These are phyloP conservation scores for Acronicta alni DNA, from an alignment of 2,888 invertebrate species.

Conservation along the genomic window DNA sequence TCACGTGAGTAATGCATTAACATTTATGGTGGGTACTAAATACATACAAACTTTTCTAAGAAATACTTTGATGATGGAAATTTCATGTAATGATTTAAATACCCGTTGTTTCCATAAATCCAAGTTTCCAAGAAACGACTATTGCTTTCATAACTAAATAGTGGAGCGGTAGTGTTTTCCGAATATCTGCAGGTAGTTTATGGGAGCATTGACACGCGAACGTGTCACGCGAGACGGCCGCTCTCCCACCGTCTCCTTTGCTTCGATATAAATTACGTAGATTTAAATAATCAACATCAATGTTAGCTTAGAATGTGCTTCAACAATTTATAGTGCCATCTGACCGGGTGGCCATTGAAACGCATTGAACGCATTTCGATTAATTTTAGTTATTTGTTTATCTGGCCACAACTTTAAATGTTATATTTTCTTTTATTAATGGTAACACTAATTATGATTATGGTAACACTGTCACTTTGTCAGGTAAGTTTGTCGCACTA, in stretches of 20 bases:
- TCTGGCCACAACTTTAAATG: too few relatives aligned
- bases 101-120: constrained; percentile 11
- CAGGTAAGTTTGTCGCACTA: too few relatives aligned
- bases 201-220: constrained; percentile 27
- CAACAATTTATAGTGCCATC: too few relatives aligned
- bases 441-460: too few relatives aligned
- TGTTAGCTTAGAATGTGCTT: too few relatives aligned
- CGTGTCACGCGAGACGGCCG: constrained; percentile 39
- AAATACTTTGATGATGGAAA: constrained; percentile 17
- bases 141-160: not conserved
- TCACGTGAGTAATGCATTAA: constrained; percentile 41
- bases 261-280: constrained; percentile 24
- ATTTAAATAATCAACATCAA: constrained; percentile 21
- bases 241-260: constrained; percentile 29
- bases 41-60: constrained; percentile 23
- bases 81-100: constrained; percentile 18
- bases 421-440: too few relatives aligned
- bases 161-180: constrained; percentile 22
- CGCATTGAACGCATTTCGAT: too few relatives aligned
- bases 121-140: constrained; percentile 5
- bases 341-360: too few relatives aligned
- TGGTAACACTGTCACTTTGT: constrained; percentile 1
- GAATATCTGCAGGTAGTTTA: constrained; percentile 10
- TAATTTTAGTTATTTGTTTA: too few relatives aligned
- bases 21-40: not conserved